A percentile compares a stretch with the other conserved stretches of the same genome.
Evolutionary conservation across 35 echinoderm and acorn worm species (phyloP).

Genomic region (Ophiothrix spiculata): DNA sequence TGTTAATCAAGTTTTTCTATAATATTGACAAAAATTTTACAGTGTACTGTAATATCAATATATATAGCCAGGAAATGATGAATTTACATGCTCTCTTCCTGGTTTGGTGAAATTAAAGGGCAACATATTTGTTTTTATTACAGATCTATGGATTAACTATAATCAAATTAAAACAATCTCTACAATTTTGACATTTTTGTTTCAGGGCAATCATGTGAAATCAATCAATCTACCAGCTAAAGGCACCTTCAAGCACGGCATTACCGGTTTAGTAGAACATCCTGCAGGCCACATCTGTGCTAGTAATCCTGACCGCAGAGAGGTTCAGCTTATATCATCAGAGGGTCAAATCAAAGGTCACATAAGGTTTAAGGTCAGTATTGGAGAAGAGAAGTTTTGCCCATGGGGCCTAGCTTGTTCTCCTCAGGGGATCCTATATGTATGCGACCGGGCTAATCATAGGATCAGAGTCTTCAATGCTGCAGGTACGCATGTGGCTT

Average conservation of each 20-base stretch:
- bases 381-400: constrained; percentile 15
- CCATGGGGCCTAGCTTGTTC: constrained; percentile 34
- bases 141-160: no score
- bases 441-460: constrained; percentile 33
- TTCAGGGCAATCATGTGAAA: neutral
- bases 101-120: no score
- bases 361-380: neutral
- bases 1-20: no score
- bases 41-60: no score
- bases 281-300: neutral
- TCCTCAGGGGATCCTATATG: constrained; percentile 1
- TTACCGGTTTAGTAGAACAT: neutral
- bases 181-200: no score
- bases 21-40: no score
- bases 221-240: neutral
- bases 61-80: no score
- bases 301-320: constrained; percentile 26
- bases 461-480: constrained; percentile 7
- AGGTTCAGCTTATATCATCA: neutral
- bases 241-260: neutral
- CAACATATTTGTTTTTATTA: no score
- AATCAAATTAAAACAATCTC: no score
- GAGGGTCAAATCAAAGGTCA: neutral
- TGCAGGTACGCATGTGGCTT: neutral
- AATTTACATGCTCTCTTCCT: no score